phyloP scores from a whole-genome alignment of 2,888 invertebrate species.

The Eupithecia subfuscata region DNA sequence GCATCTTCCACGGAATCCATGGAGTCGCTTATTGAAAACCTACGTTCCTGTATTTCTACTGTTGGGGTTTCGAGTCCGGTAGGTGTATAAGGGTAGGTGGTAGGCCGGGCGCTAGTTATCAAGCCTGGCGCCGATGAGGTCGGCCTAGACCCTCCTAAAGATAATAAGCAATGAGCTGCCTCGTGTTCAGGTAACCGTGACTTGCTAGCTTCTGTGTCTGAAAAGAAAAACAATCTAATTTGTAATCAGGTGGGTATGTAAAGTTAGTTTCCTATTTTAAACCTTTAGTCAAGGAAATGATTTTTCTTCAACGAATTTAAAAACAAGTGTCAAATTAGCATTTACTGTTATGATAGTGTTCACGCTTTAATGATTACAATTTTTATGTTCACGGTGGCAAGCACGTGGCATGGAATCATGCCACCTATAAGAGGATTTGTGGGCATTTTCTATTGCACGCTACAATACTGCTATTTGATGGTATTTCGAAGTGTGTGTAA shows the following conservation, averaged over 20 bases:
- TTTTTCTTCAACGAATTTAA: no score
- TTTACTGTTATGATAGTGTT: slow-evolving; percentile 7
- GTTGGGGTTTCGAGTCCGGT: slow-evolving; percentile 61
- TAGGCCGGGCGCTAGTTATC: slow-evolving; percentile 85
- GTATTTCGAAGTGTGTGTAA: not conserved
- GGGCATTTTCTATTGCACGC: not conserved
- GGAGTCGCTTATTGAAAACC: slow-evolving; percentile 54
- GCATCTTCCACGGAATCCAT: slow-evolving; percentile 66
- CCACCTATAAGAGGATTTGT: not conserved
- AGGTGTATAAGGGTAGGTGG: slow-evolving; percentile 87
- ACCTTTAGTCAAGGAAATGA: not conserved
- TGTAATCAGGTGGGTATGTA: not conserved
- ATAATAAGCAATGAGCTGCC: slow-evolving; percentile 92
- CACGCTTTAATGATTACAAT: not conserved
- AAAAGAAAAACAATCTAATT: slow-evolving; percentile 28
- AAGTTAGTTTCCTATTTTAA: not conserved
- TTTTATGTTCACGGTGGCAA: slow-evolving; percentile 6
- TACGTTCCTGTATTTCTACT: slow-evolving; percentile 63
- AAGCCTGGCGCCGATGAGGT: slow-evolving; percentile 81
- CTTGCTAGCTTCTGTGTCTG: slow-evolving; percentile 87
- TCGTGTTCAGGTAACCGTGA: slow-evolving; percentile 92
- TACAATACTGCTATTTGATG: not conserved
- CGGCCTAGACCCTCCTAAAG: slow-evolving; percentile 86
- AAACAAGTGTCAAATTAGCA: not conserved
- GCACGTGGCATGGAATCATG: slow-evolving; percentile 1